Base-by-base conservation (phyloP, 1,140 invertebrate species). In the Aporrectodea caliginosa region DNA sequence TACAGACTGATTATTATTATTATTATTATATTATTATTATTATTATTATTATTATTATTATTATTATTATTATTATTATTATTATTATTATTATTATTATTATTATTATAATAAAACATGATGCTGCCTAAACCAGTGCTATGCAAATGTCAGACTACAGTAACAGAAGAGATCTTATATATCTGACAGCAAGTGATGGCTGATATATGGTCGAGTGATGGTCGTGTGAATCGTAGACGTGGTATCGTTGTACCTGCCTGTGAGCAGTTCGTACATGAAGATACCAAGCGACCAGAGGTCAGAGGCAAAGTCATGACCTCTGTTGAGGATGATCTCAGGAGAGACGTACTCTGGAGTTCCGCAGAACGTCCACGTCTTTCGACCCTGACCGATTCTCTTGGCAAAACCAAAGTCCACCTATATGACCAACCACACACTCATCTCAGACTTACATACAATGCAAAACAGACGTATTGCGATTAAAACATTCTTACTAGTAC, bases 401-500 rank as follows among this genome's bases (percentile, higher is more conserved):
- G 96, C 95, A 87, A 98, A 98, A 27, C 97, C 97, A 90, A 98
- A 98, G 89, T 98, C 97, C 31, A 97, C 95, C 93, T 95, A 86
- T 27, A 79, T 80, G 33, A 69, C 6, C 43, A 58, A 22, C n/a
- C n/a, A n/a, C n/a, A n/a, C n/a, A n/a, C n/a, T n/a, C n/a, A n/a
- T n/a, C n/a, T n/a, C n/a, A n/a, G n/a, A n/a, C n/a, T n/a, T n/a
- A n/a, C n/a, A n/a, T n/a, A n/a, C n/a, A n/a, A n/a, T n/a, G n/a
- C n/a, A n/a, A n/a, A n/a, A n/a, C n/a, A n/a, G n/a, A n/a, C n/a
- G n/a, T n/a, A n/a, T n/a, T n/a, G n/a, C n/a, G n/a, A n/a, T n/a
- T n/a, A n/a, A n/a, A n/a, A n/a, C n/a, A n/a, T n/a, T n/a, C n/a
- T n/a, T n/a, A n/a, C n/a, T n/a, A n/a, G n/a, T n/a, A n/a, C n/a